phyloP scores from a whole-genome alignment of 2,797 vertebrate species.

The Morelia viridis region DNA sequence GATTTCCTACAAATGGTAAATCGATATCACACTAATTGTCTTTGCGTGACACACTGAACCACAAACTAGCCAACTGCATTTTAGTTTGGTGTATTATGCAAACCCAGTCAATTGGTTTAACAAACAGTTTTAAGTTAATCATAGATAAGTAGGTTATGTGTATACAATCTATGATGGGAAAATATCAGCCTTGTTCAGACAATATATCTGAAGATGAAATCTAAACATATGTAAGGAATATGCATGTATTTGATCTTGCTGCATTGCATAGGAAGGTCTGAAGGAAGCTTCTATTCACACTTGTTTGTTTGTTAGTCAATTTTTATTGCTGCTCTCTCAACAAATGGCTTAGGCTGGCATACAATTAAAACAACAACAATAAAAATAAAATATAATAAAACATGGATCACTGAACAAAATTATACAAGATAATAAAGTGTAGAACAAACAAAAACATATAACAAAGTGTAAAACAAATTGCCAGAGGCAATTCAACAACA shows the following conservation, averaged over 20 bases:
- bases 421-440: not conserved
- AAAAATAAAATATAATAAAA: not conserved
- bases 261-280: not conserved
- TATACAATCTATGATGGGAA: not conserved
- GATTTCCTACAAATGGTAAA: not conserved
- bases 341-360: not conserved
- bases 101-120: not conserved
- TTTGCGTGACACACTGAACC: not conserved
- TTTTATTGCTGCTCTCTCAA: not conserved
- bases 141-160: not conserved
- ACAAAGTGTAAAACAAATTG: not conserved
- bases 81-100: not conserved
- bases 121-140: not conserved
- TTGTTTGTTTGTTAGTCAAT: not conserved
- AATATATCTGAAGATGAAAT: not conserved
- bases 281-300: not conserved
- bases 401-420: not conserved
- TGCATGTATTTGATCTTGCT: not conserved
- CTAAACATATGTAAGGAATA: not conserved
- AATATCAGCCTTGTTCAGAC: not conserved
- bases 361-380: not conserved
- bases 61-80: not conserved
- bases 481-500: not conserved
- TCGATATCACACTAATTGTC: not conserved
- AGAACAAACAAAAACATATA: not conserved